Conservation (phyloP, 92 coral and sea anemone genomes). For the Heteractis magnifica region DNA sequence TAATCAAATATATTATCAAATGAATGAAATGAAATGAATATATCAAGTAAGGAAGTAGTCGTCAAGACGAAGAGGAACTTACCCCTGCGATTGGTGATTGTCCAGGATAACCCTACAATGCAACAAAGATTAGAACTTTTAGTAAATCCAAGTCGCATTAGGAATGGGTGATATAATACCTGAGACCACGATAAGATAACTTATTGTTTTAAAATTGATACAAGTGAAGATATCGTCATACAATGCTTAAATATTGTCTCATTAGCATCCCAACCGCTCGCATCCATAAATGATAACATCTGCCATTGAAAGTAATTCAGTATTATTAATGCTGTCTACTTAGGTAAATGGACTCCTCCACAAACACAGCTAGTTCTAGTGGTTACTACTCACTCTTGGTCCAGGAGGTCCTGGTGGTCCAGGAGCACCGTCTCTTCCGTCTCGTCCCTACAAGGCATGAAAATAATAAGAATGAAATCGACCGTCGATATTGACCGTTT, state of each 20-base stretch:
- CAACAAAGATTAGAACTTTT: background rate
- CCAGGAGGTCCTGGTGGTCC: conserved; percentile 65
- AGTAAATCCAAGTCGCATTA: background rate
- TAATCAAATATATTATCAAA: background rate
- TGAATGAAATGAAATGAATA: background rate
- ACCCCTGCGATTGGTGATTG: conserved; percentile 53
- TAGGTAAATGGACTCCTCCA: no score
- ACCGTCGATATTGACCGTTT: background rate
- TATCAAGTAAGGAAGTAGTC: no score
- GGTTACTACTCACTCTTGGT: conserved; percentile 42
- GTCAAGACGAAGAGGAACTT: conserved; percentile 2
- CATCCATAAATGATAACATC: no score
- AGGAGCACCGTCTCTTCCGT: conserved; percentile 45
- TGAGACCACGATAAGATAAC: no score
- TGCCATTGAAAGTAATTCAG: no score
- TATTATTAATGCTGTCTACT: no score
- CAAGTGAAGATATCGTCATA: no score
- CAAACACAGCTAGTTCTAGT: no score
- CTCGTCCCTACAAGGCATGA: conserved; percentile 40
- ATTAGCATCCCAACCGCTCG: no score
- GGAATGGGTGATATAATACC: no score
- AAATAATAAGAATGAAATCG: background rate
- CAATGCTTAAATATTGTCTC: no score
- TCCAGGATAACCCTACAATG: conserved; percentile 60
- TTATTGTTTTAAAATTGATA: no score